Evolutionary conservation across 2,888 invertebrate genomes (phyloP).

Genomic region (Sceliomorpha sp.): DNA sequence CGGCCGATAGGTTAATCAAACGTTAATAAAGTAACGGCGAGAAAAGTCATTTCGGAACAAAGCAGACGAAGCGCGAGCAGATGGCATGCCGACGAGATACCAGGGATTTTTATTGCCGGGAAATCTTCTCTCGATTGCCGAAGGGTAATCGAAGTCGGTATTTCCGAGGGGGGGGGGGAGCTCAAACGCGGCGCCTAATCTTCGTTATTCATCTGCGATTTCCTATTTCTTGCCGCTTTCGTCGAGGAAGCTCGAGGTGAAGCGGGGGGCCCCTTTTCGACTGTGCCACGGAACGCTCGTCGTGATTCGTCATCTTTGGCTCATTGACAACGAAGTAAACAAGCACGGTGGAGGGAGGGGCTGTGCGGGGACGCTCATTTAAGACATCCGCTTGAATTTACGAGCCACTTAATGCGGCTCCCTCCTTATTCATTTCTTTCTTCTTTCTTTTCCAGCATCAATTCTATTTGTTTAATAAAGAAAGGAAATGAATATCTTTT

Average conservation of each 20-base stretch:
- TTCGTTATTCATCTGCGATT: constrained; percentile 52
- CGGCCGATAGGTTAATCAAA: constrained; percentile 19
- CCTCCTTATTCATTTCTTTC: no score
- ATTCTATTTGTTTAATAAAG: no score
- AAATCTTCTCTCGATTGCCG: constrained; percentile 47
- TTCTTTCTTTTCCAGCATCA: no score
- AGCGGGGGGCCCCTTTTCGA: constrained; percentile 41
- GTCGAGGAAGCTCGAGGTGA: constrained; percentile 20
- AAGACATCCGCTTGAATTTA: no score
- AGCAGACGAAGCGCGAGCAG: constrained; percentile 9
- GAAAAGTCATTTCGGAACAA: constrained; percentile 3
- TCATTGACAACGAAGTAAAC: no score
- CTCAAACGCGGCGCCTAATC: constrained; percentile 9
- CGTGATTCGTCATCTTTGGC: no score
- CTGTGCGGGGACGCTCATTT: no score
- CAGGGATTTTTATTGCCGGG: constrained; percentile 43
- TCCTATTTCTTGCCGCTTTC: constrained; percentile 43
- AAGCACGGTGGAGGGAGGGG: no score
- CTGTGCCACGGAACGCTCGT: constrained; percentile 22
- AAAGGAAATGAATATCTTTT: no score
- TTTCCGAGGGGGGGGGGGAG: constrained; percentile 19
- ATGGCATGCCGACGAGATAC: constrained; percentile 22
- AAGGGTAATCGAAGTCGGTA: constrained; percentile 31
- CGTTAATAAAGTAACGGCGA: constrained; percentile 22
- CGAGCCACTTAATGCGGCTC: no score